Evolutionary conservation across 2,797 vertebrate genomes (phyloP).

Genomic region (Pipistrellus nathusii): DNA sequence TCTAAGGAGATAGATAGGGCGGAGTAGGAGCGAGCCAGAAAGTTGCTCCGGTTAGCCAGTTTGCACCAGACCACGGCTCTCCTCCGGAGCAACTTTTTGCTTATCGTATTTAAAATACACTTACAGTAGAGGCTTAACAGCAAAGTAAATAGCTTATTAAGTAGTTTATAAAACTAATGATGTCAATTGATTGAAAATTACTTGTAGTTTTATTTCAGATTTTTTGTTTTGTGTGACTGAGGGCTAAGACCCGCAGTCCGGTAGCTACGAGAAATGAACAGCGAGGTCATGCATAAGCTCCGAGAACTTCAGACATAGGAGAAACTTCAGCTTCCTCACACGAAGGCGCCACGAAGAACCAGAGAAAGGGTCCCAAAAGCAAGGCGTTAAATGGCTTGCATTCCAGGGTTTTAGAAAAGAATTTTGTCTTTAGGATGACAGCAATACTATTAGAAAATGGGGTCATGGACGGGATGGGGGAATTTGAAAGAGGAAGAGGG

Average conservation of each 20-base stretch:
- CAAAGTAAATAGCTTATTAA: slow-evolving; percentile 44
- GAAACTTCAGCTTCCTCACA: not conserved
- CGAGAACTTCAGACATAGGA: slow-evolving; percentile 23
- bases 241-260: not conserved
- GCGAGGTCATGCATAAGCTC: not conserved
- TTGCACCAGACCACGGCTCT: not conserved
- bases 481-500: slow-evolving; percentile 47
- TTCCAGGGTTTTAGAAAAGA: not conserved
- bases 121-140: slow-evolving; percentile 34
- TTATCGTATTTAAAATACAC: not conserved
- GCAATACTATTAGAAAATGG: slow-evolving; percentile 44
- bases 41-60: not conserved
- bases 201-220: too few relatives aligned
- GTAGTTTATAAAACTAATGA: not conserved
- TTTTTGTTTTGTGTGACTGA: too few relatives aligned
- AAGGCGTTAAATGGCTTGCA: not conserved
- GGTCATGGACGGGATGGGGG: not conserved
- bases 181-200: too few relatives aligned
- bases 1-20: not conserved
- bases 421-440: slow-evolving; percentile 24
- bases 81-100: not conserved
- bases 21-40: not conserved
- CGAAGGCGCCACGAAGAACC: not conserved
- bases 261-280: not conserved
- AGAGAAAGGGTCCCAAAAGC: not conserved